Base-by-base conservation (phyloP, 2,113 vertebrate genomes). In the Lucifuga dentata region DNA sequence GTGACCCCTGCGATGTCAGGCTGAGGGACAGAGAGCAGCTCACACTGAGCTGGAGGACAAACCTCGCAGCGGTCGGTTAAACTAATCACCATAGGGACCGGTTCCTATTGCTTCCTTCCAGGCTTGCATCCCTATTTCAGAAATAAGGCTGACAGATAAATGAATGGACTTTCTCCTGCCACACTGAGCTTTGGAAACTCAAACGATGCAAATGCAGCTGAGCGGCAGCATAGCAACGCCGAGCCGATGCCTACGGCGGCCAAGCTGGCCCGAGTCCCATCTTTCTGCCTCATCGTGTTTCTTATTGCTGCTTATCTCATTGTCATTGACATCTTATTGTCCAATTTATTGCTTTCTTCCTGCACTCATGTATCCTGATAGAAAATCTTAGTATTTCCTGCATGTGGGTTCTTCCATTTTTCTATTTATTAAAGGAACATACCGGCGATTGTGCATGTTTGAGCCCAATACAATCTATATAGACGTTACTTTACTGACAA, bases 1-100 rank as follows among this genome's bases (percentile, higher is more conserved):
- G 46, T 73, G 81, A 83, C 79, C 86, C 78, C 58, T 20, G 70
- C 70, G 62, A 80, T 58, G 86, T 56, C 76, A 60, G 65, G 68
- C 78, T 62, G 78, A 85, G 76, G 83, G 76, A 78, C 76, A 45
- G 46, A 68, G 74, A 48, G 63, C 66, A 56, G 17, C 57, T 78
- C 75, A 80, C 40, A 24, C 70, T 76, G 80, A 66, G 72, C 56
- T 80, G 59, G 77, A 85, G 83, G 85, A 84, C 86, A 84, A 83
- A 87, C 73, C 80, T 84, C 79, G 85, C 80, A 70, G 80, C 78
- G 88, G 81, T 81, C 76, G 65, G 79, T 89, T 89, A 88, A 85
- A 86, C 83, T 89, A 89, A 90, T 86, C 86, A 86, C 89, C 75
- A 29, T 62, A 60, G 85, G 86, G 76, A 89, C 56, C 32, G n/a